A percentile compares a stretch with the other conserved stretches of the same genome.
phyloP scores from a whole-genome alignment of 2,113 vertebrate genomes.

The Passer domesticus region DNA sequence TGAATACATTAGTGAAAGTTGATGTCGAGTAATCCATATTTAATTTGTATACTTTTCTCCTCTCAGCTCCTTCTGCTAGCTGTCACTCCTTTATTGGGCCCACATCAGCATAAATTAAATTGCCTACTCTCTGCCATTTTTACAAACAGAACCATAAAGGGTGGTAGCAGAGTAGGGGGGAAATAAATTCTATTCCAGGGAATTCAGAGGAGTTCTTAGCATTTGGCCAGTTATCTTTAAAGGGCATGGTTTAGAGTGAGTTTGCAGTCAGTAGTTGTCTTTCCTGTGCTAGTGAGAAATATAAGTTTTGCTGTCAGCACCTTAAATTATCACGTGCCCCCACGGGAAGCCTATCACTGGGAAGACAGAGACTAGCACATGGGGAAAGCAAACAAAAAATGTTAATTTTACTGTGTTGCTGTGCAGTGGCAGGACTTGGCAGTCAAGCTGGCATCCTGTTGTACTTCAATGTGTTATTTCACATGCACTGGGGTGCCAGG shows the following conservation, averaged over 20 bases:
- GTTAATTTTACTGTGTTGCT: not conserved
- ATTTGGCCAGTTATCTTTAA: not conserved
- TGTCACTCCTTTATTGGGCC: not conserved
- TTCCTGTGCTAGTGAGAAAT: not conserved
- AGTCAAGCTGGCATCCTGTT: not conserved
- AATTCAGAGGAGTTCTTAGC: not conserved
- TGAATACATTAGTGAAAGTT: not conserved
- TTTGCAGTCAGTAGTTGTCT: not conserved
- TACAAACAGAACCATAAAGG: not conserved
- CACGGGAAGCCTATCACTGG: not conserved
- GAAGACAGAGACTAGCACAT: not conserved
- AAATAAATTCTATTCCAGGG: not conserved
- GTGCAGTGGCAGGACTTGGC: not conserved
- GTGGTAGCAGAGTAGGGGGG: not conserved
- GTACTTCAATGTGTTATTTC: not conserved
- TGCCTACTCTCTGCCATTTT: not conserved
- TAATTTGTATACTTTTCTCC: not conserved
- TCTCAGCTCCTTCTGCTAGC: not conserved
- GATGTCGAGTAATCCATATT: not conserved
- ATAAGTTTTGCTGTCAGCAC: not conserved
- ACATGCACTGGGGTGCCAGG: not conserved
- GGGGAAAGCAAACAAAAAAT: not conserved
- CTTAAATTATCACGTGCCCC: not conserved
- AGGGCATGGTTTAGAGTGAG: not conserved
- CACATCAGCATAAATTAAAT: not conserved